These are phyloP conservation scores for Phrynosoma blainvillii DNA, from an alignment of 2,113 vertebrate species.

Conservation along the genomic window DNA sequence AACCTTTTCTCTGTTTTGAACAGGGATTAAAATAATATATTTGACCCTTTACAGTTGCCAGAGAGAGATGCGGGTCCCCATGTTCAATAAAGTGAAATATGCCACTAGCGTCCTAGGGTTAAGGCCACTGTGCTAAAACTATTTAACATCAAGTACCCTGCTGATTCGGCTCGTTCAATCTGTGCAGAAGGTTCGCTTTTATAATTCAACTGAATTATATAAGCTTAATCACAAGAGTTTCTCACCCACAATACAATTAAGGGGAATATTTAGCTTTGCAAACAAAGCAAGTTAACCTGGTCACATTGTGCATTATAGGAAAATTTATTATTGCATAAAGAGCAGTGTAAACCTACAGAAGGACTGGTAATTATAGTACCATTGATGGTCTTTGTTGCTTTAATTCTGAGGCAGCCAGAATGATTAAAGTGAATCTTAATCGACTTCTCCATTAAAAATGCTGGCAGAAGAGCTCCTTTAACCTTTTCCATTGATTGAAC, in stretches of 20 bases:
- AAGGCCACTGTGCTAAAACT: slow-evolving; percentile 83
- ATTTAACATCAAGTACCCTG: slow-evolving; percentile 75
- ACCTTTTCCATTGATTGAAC: slow-evolving; percentile 99
- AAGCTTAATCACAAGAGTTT: slow-evolving; percentile 73
- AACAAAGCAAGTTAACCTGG: slow-evolving; percentile 82
- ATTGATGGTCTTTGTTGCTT: slow-evolving; percentile 96
- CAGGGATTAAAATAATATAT: slow-evolving; percentile 88
- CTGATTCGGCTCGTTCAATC: slow-evolving; percentile 72
- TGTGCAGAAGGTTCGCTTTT: slow-evolving; percentile 39
- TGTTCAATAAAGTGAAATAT: slow-evolving; percentile 85
- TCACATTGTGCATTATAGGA: slow-evolving; percentile 82
- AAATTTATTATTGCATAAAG: slow-evolving; percentile 96
- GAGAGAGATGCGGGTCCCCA: slow-evolving; percentile 78
- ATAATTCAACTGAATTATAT: slow-evolving; percentile 65
- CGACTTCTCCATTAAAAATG: slow-evolving; percentile 99
- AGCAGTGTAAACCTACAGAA: slow-evolving; percentile 97
- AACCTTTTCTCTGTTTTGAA: slow-evolving; percentile 86
- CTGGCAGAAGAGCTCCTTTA: slow-evolving; percentile 97
- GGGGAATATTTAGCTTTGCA: slow-evolving; percentile 83
- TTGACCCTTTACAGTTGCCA: slow-evolving; percentile 83
- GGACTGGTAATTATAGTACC: slow-evolving; percentile 96
- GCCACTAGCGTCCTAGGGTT: slow-evolving; percentile 80
- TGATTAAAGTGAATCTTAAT: slow-evolving; percentile 99
- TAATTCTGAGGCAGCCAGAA: slow-evolving; percentile 95
- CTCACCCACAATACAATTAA: slow-evolving; percentile 75